A percentile compares a stretch with the other conserved stretches of the same genome.
Conservation (phyloP, 2,113 vertebrate species). For the Melospiza georgiana region DNA sequence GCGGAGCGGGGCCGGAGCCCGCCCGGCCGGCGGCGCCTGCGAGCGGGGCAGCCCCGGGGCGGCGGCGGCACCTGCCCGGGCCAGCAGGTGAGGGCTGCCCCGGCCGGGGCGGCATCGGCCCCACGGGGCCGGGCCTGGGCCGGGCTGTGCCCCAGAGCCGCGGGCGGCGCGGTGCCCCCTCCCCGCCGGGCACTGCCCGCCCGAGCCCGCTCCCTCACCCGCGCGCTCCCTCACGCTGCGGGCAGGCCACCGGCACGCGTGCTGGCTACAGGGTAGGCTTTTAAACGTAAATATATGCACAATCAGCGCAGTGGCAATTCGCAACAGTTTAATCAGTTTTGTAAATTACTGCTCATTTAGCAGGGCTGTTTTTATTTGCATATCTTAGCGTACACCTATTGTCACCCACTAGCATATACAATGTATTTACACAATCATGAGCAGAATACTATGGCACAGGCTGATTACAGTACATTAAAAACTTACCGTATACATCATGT, state of each 20-base stretch:
- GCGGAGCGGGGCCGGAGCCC: too few species aligned
- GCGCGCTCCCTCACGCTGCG: accelerated
- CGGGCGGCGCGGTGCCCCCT: neutral
- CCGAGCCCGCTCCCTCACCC: accelerated
- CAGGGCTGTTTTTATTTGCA: neutral
- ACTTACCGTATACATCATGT: neutral
- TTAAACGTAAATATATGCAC: neutral
- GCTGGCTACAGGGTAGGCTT: accelerated
- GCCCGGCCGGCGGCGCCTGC: neutral
- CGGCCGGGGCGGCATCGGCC: neutral
- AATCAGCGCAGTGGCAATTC: neutral
- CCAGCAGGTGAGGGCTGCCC: neutral
- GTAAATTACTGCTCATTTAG: neutral
- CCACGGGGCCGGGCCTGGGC: neutral
- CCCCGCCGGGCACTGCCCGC: neutral
- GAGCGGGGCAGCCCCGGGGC: neutral
- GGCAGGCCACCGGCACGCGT: accelerated
- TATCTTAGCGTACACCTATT: neutral
- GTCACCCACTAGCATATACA: too few species aligned
- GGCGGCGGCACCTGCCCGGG: neutral
- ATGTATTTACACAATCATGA: neutral
- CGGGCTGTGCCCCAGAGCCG: neutral
- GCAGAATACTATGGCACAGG: neutral
- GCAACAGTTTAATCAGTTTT: neutral
- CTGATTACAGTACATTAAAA: neutral